A percentile compares a stretch with the other conserved stretches of the same genome.
Conservation (phyloP, 2,888 invertebrate genomes). For the Venustoraphidia nigricollis region DNA sequence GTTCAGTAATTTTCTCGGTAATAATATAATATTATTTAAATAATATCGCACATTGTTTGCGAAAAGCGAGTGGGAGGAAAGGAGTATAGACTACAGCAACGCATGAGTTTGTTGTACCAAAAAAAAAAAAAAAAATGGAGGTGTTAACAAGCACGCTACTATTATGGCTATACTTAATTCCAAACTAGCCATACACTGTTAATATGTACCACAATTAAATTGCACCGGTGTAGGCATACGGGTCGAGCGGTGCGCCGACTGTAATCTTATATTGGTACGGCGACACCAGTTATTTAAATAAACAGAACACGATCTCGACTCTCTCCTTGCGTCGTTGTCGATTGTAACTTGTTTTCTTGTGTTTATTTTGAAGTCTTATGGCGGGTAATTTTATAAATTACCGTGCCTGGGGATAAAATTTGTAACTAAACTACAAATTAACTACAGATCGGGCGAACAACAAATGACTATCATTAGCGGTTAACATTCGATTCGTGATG, state of each 20-base stretch:
- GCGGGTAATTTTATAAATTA: constrained; percentile 38
- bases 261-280: constrained; percentile 12
- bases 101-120: too few species aligned
- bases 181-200: constrained; percentile 5
- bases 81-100: too few species aligned
- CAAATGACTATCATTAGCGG: constrained; percentile 34
- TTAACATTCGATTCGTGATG: constrained; percentile 34
- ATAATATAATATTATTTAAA: too few species aligned
- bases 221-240: constrained; percentile 8
- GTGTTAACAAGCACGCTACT: constrained; percentile 17
- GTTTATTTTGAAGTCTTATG: constrained; percentile 33
- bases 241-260: constrained; percentile 8
- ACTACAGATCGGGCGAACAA: constrained; percentile 42
- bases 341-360: constrained; percentile 27
- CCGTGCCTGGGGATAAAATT: constrained; percentile 40
- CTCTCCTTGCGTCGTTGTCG: constrained; percentile 12
- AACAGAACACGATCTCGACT: constrained; percentile 27
- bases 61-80: too few species aligned
- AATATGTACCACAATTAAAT: constrained; percentile 13
- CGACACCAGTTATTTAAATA: constrained; percentile 26
- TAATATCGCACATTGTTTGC: too few species aligned
- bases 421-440: constrained; percentile 49
- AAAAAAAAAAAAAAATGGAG: constrained; percentile 10
- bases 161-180: constrained; percentile 11
- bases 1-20: too few species aligned